Percentiles rank a stretch among this genome's conserved stretches.
Evolutionary conservation across 2,888 invertebrate species (phyloP).

Genomic region (Xanthorhoe designata): DNA sequence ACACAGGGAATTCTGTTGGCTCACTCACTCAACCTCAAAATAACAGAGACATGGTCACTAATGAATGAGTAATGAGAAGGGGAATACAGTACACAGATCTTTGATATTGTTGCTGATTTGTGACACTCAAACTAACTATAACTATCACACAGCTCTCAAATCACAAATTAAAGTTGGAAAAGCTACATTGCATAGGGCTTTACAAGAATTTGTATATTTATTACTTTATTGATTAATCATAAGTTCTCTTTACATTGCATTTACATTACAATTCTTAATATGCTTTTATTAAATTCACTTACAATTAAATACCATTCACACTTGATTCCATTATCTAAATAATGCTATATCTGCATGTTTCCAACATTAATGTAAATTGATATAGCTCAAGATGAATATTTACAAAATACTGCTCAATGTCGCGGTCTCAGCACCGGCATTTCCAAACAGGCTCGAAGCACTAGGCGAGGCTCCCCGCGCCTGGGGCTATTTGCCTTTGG

Average conservation of each 20-base stretch:
- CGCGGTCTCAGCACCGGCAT: conserved; percentile 54
- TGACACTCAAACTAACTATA: conserved; percentile 65
- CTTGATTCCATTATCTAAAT: conserved; percentile 62
- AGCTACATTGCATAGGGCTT: conserved; percentile 46
- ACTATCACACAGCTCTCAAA: conserved; percentile 57
- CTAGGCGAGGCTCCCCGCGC: conserved; percentile 48
- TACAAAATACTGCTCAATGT: conserved; percentile 79
- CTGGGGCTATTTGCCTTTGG: conserved; percentile 79
- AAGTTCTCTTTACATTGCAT: conserved; percentile 60
- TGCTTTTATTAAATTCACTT: conserved; percentile 38
- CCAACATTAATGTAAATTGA: conserved; percentile 68
- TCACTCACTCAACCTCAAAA: conserved; percentile 46
- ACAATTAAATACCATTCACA: conserved; percentile 65
- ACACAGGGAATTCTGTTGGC: conserved; percentile 43
- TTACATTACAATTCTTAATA: conserved; percentile 55
- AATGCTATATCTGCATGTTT: conserved; percentile 66
- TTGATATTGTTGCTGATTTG: conserved; percentile 70
- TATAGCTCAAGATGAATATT: conserved; percentile 68
- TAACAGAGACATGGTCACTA: conserved; percentile 57
- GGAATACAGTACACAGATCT: conserved; percentile 48
- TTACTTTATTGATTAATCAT: conserved; percentile 38
- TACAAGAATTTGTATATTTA: conserved; percentile 46
- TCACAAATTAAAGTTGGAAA: conserved; percentile 57
- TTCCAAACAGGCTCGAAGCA: conserved; percentile 56
- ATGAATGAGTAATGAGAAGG: too few species aligned